Evolutionary conservation across 2,113 vertebrate genomes (phyloP).

Genomic region (Boulengeromyrus knoepffleri): DNA sequence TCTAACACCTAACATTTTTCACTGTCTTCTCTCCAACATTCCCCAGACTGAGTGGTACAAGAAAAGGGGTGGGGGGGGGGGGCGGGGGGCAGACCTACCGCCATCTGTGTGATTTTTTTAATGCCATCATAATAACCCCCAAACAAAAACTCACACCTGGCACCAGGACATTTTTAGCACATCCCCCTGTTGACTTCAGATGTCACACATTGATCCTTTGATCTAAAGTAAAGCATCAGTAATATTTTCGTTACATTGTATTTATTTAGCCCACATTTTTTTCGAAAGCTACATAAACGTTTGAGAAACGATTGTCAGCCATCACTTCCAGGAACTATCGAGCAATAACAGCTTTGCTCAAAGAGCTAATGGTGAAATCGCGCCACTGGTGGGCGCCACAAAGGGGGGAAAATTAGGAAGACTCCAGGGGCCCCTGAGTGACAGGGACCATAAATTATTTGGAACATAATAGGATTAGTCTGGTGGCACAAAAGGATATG

Average conservation of each 20-base stretch:
- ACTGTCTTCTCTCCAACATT: conserved; percentile 50
- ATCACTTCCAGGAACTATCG: not conserved
- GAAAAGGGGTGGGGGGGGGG: not conserved
- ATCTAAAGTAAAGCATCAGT: not conserved
- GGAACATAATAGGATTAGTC: not conserved
- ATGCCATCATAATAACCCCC: not conserved
- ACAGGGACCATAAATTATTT: not conserved
- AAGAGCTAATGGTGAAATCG: not conserved
- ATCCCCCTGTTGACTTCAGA: not conserved
- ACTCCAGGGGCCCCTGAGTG: not conserved
- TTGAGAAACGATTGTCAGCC: not conserved
- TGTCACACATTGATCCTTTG: not conserved
- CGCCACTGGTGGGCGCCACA: not conserved
- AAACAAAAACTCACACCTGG: not conserved
- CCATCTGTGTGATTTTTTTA: conserved; percentile 3
- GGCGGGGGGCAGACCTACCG: not conserved
- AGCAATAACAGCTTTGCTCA: not conserved
- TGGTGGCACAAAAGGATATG: not conserved
- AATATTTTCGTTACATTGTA: not conserved
- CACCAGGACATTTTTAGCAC: conserved; percentile 7
- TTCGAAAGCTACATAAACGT: not conserved
- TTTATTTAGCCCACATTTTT: not conserved
- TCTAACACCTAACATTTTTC: conserved; percentile 56
- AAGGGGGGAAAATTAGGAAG: not conserved
- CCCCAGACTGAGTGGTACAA: conserved; percentile 25